phyloP scores from a whole-genome alignment of 2,888 invertebrate species.

The Eupithecia centaureata region DNA sequence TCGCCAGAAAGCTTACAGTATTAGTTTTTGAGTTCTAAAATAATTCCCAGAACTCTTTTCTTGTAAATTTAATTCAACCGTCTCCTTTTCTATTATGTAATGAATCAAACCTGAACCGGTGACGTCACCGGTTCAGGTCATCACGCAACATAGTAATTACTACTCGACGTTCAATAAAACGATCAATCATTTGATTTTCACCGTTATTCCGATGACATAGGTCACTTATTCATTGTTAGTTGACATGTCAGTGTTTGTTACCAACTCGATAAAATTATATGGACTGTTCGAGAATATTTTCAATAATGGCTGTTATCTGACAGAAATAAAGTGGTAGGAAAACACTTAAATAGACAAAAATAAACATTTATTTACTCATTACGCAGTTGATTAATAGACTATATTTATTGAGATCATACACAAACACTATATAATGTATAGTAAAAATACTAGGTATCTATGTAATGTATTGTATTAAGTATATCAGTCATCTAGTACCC shows the following conservation, averaged over 20 bases:
- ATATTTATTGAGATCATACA: no score
- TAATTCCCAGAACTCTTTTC: neutral
- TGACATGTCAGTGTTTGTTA: constrained; percentile 6
- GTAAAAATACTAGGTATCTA: no score
- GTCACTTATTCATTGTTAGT: constrained; percentile 18
- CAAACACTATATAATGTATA: no score
- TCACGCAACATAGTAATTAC: constrained; percentile 32
- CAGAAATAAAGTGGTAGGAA: neutral
- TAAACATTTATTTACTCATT: no score
- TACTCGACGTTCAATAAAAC: constrained; percentile 10
- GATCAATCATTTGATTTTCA: constrained; percentile 24
- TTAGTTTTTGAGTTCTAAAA: no score
- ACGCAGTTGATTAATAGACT: no score
- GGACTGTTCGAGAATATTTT: neutral
- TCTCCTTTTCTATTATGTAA: constrained; percentile 13
- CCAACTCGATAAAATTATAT: neutral
- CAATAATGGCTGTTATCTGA: neutral
- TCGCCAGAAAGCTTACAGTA: no score
- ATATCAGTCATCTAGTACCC: no score
- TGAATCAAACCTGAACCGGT: constrained; percentile 23
- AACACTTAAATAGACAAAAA: no score
- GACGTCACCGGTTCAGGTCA: constrained; percentile 41
- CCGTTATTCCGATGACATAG: constrained; percentile 19
- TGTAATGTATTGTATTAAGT: no score
- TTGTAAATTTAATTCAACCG: neutral